phyloP scores from a whole-genome alignment of 35 echinoderm and acorn worm species.

The Ophioderma brevispina region DNA sequence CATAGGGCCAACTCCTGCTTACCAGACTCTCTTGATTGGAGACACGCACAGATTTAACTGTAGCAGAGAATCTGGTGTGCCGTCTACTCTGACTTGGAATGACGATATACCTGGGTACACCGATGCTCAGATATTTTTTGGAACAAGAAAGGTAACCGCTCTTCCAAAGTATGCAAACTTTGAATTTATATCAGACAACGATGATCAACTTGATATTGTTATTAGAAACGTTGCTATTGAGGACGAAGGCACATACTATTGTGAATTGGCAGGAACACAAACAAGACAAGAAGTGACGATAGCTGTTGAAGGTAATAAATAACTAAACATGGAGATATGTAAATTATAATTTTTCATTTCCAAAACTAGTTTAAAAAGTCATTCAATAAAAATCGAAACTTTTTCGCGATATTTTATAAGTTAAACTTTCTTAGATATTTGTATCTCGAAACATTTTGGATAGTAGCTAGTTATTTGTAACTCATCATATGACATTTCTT shows the following conservation, averaged over 20 bases:
- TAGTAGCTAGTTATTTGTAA: too few species aligned
- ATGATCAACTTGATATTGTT: background rate
- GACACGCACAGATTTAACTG: background rate
- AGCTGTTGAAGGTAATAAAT: background rate
- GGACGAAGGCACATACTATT: background rate
- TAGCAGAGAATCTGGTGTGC: background rate
- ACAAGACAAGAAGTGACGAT: background rate
- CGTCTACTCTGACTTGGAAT: background rate
- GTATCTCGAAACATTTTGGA: too few species aligned
- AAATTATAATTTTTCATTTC: too few species aligned
- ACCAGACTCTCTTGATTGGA: background rate
- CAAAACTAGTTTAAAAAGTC: too few species aligned
- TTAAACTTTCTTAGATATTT: too few species aligned
- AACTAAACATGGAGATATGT: too few species aligned
- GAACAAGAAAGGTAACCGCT: background rate
- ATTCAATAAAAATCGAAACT: too few species aligned
- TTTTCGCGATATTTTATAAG: too few species aligned
- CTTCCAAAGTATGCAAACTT: background rate
- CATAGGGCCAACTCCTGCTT: background rate
- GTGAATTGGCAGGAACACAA: background rate
- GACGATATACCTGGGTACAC: background rate
- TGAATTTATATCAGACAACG: background rate
- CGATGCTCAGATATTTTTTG: background rate
- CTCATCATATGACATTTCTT: too few species aligned
- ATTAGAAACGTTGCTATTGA: background rate